Evolutionary conservation across 2,888 invertebrate genomes (phyloP).

Genomic region (Busseola fusca): DNA sequence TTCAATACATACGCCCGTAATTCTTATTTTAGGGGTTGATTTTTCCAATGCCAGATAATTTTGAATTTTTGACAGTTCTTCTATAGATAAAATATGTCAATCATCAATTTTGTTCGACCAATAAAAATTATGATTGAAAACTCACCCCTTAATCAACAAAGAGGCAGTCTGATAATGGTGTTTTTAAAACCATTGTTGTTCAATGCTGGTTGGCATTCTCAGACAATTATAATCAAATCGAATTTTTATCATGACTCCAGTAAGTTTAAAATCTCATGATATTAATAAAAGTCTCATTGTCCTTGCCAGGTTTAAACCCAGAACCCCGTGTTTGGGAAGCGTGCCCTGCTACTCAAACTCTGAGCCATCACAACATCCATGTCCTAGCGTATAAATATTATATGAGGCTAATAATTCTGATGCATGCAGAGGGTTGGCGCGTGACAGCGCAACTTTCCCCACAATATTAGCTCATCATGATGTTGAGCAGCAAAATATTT

Average conservation of each 20-base stretch:
- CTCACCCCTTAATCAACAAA: too few relatives aligned
- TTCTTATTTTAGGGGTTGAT: too few relatives aligned
- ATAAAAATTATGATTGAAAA: too few relatives aligned
- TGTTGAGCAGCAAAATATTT: conserved; percentile 42
- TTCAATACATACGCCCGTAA: too few relatives aligned
- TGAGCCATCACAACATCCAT: conserved; percentile 15
- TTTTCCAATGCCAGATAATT: too few relatives aligned
- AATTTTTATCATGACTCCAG: not conserved
- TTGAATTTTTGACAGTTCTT: too few relatives aligned
- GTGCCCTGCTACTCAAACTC: not conserved
- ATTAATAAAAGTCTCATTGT: not conserved
- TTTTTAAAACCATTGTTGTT: not conserved
- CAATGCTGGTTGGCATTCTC: not conserved
- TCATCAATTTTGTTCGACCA: too few relatives aligned
- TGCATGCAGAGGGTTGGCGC: conserved; percentile 66
- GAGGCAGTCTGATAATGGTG: too few relatives aligned
- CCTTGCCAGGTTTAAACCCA: not conserved
- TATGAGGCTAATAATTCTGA: conserved; percentile 71
- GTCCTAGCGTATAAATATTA: conserved; percentile 66
- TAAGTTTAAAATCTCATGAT: not conserved
- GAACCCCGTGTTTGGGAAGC: not conserved
- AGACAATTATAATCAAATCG: not conserved
- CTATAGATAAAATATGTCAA: too few relatives aligned
- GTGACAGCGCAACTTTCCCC: conserved; percentile 68
- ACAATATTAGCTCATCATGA: conserved; percentile 50